These are phyloP conservation scores for Mus musculus DNA, from an alignment of 2,113 vertebrate species.

Conservation along the genomic window GRCm39 chr4:89278001-89278500, in stretches of 20 bases:
- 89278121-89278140: background rate
- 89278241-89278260: background rate
- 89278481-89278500: background rate
- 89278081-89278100: background rate
- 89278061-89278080: background rate
- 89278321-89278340: background rate
- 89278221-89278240: background rate
- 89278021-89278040: background rate
- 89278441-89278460: background rate
- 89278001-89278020: background rate
- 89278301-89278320: background rate
- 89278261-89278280: slow-evolving; percentile 9
- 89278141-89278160: background rate
- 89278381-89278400: background rate
- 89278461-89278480: background rate
- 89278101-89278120: slow-evolving; percentile 19
- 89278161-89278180: slow-evolving; percentile 46
- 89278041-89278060: background rate
- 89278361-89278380: background rate
- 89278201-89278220: slow-evolving; percentile 17
- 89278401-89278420: background rate
- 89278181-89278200: background rate
- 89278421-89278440: background rate
- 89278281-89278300: slow-evolving; percentile 32
- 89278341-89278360: background rate